Conservation (phyloP, 92 coral and sea anemone genomes). For the Epizoanthus rinbou region DNA sequence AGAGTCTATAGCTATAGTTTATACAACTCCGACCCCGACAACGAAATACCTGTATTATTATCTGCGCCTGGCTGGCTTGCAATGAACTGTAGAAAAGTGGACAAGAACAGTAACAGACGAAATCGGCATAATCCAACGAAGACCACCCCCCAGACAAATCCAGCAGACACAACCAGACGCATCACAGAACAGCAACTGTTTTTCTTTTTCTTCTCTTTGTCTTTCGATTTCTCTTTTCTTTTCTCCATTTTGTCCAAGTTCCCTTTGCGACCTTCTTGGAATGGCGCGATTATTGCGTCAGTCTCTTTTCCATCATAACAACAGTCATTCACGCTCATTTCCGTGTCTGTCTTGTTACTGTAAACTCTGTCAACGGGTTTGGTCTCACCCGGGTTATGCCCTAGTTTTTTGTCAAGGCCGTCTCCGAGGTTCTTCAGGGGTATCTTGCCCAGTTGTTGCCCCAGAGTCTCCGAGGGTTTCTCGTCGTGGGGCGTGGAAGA, state of each 20-base stretch:
- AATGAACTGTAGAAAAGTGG: constrained; percentile 58
- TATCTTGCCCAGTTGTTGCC: not conserved
- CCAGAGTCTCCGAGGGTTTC: too few species aligned
- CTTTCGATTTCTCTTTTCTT: not conserved
- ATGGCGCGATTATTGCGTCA: not conserved
- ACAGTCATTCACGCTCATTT: not conserved
- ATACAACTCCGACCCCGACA: not conserved
- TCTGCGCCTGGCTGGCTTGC: constrained; percentile 45
- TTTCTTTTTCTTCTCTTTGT: not conserved
- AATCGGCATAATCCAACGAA: constrained; percentile 57
- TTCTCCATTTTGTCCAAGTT: not conserved
- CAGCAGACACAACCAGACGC: constrained; percentile 34
- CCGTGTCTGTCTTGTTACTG: not conserved
- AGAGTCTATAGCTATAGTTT: too few species aligned
- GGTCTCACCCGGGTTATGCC: too few species aligned
- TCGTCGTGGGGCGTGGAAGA: too few species aligned
- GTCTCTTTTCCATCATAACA: not conserved
- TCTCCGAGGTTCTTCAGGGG: not conserved
- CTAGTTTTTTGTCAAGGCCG: too few species aligned
- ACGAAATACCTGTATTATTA: constrained; percentile 45
- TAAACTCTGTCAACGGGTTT: not conserved
- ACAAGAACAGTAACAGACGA: constrained; percentile 50
- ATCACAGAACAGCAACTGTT: not conserved
- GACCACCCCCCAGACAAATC: constrained; percentile 48
- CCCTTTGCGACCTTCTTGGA: not conserved